phyloP scores from a whole-genome alignment of 2,113 vertebrate species.

The Crotophaga sulcirostris region DNA sequence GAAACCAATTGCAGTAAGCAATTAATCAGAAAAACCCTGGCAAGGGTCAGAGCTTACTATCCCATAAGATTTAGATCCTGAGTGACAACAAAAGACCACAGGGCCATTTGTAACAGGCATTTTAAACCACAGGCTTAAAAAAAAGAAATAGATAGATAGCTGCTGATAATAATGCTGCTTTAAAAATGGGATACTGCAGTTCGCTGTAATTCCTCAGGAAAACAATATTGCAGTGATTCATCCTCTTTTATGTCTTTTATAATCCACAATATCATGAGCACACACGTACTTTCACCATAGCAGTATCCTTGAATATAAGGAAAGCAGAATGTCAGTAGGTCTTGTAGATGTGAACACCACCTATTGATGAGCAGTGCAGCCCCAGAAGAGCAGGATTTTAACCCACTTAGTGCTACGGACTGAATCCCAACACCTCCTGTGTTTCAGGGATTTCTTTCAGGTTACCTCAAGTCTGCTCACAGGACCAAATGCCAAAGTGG shows the following conservation, averaged over 20 bases:
- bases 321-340: not conserved
- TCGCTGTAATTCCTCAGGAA: not conserved
- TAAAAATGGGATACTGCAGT: not conserved
- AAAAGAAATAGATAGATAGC: fast-evolving
- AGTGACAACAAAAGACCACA: not conserved
- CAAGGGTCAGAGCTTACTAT: not conserved
- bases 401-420: not conserved
- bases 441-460: not conserved
- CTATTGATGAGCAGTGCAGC: not conserved
- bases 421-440: fast-evolving
- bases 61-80: not conserved
- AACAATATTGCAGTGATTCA: not conserved
- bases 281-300: not conserved
- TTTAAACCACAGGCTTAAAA: not conserved
- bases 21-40: not conserved
- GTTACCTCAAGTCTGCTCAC: not conserved
- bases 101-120: not conserved
- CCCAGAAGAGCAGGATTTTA: not conserved
- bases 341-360: not conserved
- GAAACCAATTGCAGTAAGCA: not conserved
- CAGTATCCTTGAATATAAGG: fast-evolving
- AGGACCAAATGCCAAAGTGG: fast-evolving
- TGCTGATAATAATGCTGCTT: not conserved
- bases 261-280: not conserved
- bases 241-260: not conserved